Evolutionary conservation across 1,140 invertebrate species (phyloP), one percentile per base, ranked within the genome.

Genomic region (Philopotamus ludificatus): DNA sequence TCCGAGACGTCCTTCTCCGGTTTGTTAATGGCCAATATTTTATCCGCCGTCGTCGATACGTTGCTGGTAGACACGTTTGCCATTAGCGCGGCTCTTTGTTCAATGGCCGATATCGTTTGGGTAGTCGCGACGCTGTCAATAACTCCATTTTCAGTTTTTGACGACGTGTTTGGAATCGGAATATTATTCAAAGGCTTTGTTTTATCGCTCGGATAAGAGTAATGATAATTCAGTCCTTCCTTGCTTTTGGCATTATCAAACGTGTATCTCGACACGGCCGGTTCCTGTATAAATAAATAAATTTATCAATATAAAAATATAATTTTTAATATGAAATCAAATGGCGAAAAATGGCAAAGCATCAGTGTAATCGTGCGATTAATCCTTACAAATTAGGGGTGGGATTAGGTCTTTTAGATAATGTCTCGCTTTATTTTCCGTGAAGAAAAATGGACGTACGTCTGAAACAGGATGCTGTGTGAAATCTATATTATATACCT

Each of bases 71-170:
- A 81, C 59, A 79, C 73, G 58, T 80, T 81, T 7, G 80, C 79
- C 15, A 80, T 76, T 64, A 81, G 70, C 57, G 80, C 77, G 3
- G 78, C 79, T 18, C 80, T 79, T 74, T 81, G 78, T 72, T 81
- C 79, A 54, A 81, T 70, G 47, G 78, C 80, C 49, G 79, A 75
- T 23, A 54, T 41, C 28, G 42, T 55, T 49, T 22, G 45, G 9
- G 50, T 15, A 10, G 57, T n/a, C 50, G 62, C 58, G 1, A 53
- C 7, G 3, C 54, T 58, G 49, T 21, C 9, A 39, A 45, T 18
- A 44, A 42, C 51, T 20, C 49, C 53, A 41, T 66, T 39, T 3
- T 39, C 21, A 20, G 21, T 21, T 10, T 12, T 15, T 28, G 53
- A 28, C n/a, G n/a, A n/a, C 12, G 34, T 28, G 53, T 18, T 7